phyloP scores from a whole-genome alignment of 2,888 invertebrate species.

The Lypha dubia region DNA sequence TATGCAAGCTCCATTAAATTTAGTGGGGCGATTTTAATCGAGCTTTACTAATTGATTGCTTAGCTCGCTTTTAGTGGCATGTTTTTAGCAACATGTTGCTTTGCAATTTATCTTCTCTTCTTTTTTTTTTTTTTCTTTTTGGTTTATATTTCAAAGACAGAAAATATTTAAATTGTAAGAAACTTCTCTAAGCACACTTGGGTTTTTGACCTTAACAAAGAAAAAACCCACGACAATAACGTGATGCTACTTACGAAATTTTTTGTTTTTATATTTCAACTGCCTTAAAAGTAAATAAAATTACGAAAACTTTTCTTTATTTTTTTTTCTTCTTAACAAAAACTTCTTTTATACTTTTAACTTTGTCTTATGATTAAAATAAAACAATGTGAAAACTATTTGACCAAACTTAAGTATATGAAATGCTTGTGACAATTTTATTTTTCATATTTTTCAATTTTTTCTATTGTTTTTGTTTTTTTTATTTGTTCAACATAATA shows the following conservation, averaged over 20 bases:
- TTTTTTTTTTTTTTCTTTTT: background rate
- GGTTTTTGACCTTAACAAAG: conserved; percentile 45
- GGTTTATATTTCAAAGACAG: no score
- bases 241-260: conserved; percentile 6
- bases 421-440: conserved; percentile 37
- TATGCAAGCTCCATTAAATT: no score
- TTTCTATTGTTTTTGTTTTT: background rate
- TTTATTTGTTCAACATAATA: conserved; percentile 44
- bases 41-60: no score
- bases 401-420: conserved; percentile 64
- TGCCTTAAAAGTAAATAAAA: conserved; percentile 14
- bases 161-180: conserved; percentile 4
- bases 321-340: background rate
- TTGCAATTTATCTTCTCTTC: background rate
- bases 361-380: conserved; percentile 48
- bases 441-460: conserved; percentile 14
- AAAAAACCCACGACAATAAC: conserved; percentile 9
- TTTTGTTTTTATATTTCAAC: background rate
- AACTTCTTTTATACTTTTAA: conserved; percentile 35
- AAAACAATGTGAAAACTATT: conserved; percentile 63
- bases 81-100: background rate
- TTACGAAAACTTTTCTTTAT: conserved; percentile 25
- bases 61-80: no score
- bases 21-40: no score
- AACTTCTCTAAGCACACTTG: conserved; percentile 19